Percentiles rank a stretch among this genome's conserved stretches.
Conservation (phyloP, 2,888 invertebrate genomes). For the Drosophila acutilabella region DNA sequence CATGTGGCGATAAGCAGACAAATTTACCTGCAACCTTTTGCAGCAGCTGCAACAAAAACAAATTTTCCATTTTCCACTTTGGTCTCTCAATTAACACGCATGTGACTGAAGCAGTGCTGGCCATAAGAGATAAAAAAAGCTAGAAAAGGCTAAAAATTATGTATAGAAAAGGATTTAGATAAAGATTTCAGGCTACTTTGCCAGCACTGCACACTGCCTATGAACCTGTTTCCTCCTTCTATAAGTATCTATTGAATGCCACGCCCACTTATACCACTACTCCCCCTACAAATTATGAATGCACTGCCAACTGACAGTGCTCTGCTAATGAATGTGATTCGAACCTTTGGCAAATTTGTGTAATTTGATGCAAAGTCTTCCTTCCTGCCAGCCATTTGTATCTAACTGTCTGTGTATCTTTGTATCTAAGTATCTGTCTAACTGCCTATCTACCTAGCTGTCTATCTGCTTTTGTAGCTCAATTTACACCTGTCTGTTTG, state of each 20-base stretch:
- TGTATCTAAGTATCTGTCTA: slow-evolving; percentile 1
- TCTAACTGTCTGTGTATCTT: neutral
- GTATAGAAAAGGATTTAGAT: too few relatives aligned
- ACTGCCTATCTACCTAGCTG: slow-evolving; percentile 15
- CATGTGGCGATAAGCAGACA: slow-evolving; percentile 45
- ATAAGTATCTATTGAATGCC: slow-evolving; percentile 4
- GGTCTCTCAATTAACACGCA: slow-evolving; percentile 56
- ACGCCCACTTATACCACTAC: neutral
- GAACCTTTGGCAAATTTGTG: slow-evolving; percentile 59
- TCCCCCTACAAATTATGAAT: slow-evolving; percentile 62
- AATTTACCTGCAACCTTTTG: slow-evolving; percentile 37
- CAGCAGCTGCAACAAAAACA: slow-evolving; percentile 40
- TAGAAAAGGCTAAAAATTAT: too few relatives aligned
- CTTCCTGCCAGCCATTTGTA: slow-evolving; percentile 46
- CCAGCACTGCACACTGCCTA: too few relatives aligned
- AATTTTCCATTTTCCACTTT: slow-evolving; percentile 17
- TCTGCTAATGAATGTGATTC: slow-evolving; percentile 60
- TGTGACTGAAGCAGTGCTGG: slow-evolving; percentile 15
- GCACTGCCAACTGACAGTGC: slow-evolving; percentile 71
- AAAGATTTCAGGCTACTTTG: too few relatives aligned
- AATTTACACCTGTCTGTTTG: slow-evolving; percentile 70
- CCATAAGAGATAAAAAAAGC: too few relatives aligned
- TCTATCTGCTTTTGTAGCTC: slow-evolving; percentile 59
- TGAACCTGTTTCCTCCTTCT: slow-evolving; percentile 22
- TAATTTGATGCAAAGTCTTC: slow-evolving; percentile 71